Evolutionary conservation across 2,797 vertebrate species (phyloP).

Genomic region (Jordanella pulchra): DNA sequence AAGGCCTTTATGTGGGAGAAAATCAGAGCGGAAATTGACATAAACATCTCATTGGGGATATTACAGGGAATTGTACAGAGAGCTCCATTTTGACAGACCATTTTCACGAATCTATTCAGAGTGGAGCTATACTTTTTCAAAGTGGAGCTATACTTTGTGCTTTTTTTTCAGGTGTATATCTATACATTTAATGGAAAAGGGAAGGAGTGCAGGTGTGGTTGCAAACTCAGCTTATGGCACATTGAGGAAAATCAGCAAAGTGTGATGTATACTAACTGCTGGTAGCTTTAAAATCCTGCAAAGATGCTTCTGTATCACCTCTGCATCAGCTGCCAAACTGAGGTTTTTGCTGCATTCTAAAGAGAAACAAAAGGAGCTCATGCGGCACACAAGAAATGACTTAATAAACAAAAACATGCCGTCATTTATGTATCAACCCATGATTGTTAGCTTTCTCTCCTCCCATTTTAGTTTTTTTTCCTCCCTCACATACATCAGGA

Average conservation of each 20-base stretch:
- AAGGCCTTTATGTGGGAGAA: conserved; percentile 71
- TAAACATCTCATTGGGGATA: conserved; percentile 70
- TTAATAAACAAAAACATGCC: conserved; percentile 61
- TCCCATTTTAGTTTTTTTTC: conserved; percentile 48
- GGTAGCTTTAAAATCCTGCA: conserved; percentile 15
- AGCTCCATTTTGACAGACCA: conserved; percentile 74
- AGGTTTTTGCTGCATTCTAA: conserved; percentile 12
- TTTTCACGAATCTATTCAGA: conserved; percentile 79
- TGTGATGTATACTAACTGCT: conserved; percentile 14
- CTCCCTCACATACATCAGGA: conserved; percentile 47
- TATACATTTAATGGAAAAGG: conserved; percentile 1
- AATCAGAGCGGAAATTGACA: conserved; percentile 74
- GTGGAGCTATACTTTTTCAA: conserved; percentile 69
- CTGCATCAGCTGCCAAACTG: conserved; percentile 16
- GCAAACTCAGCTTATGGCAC: conserved; percentile 14
- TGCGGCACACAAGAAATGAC: conserved; percentile 48
- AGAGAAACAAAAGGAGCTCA: conserved; percentile 38
- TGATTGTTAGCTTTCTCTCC: conserved; percentile 60
- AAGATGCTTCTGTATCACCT: conserved; percentile 4
- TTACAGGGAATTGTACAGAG: conserved; percentile 53
- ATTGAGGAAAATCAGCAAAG: conserved; percentile 1
- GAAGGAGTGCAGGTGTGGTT: conserved; percentile 3
- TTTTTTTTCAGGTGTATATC: conserved; percentile 14
- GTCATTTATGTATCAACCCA: conserved; percentile 50
- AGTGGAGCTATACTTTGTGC: conserved; percentile 31